Conservation (phyloP, 2,113 vertebrate species). For the Leptodactylus fuscus region DNA sequence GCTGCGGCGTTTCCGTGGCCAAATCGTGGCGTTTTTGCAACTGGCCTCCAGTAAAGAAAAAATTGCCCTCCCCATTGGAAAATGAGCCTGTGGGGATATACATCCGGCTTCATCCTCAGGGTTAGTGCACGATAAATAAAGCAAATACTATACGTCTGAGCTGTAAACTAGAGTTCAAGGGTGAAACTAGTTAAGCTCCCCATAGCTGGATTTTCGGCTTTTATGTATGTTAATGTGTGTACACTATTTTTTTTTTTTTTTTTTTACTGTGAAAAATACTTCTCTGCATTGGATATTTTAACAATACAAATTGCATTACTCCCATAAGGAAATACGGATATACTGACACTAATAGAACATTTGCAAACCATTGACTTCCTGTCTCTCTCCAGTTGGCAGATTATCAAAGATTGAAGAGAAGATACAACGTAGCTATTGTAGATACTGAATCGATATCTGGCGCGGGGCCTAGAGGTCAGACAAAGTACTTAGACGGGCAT, state of each 20-base stretch:
- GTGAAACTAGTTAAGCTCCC: neutral
- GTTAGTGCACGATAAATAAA: no score
- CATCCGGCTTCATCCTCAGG: no score
- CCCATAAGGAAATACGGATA: conserved; percentile 62
- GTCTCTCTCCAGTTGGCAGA: conserved; percentile 71
- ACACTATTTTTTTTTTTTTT: neutral
- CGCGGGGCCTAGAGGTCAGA: conserved; percentile 82
- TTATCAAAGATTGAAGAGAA: conserved; percentile 80
- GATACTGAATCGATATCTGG: conserved; percentile 78
- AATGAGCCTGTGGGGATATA: no score
- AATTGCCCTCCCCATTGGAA: no score
- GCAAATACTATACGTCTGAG: no score
- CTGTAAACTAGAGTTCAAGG: no score
- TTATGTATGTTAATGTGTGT: conserved; percentile 7
- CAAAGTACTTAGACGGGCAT: conserved; percentile 87
- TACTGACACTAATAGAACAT: conserved; percentile 71
- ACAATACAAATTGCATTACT: conserved; percentile 66
- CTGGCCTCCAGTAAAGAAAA: no score
- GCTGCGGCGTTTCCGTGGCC: no score
- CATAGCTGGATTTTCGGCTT: neutral
- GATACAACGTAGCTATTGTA: conserved; percentile 72
- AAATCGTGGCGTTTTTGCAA: no score
- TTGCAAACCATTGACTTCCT: conserved; percentile 77
- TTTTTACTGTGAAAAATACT: conserved; percentile 42
- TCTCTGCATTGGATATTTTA: conserved; percentile 67